These are phyloP conservation scores for human (Homo sapiens) DNA, from an alignment of 2,113 vertebrate genomes.

Conservation along the genomic window DNA sequence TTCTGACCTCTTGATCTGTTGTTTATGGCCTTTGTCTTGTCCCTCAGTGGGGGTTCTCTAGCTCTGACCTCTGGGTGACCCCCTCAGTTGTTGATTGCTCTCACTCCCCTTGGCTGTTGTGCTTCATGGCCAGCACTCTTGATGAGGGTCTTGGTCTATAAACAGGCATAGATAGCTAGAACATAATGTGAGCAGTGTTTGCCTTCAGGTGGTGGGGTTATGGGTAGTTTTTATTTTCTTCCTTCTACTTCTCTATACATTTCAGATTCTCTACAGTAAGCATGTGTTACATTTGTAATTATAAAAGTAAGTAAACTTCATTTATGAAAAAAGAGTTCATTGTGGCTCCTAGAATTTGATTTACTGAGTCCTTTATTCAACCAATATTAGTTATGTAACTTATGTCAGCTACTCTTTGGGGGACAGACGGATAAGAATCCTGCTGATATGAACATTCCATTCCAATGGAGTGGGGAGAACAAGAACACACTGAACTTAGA, in stretches of 20 bases:
- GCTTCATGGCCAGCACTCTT: slow-evolving; percentile 60
- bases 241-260: slow-evolving; percentile 69
- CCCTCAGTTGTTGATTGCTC: slow-evolving; percentile 48
- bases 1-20: slow-evolving; percentile 55
- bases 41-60: slow-evolving; percentile 55
- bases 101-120: slow-evolving; percentile 60
- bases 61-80: slow-evolving; percentile 39
- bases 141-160: slow-evolving; percentile 55
- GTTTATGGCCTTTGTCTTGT: slow-evolving; percentile 44
- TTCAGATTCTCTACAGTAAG: slow-evolving; percentile 64
- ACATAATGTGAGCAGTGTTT: slow-evolving; percentile 63
- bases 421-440: background rate
- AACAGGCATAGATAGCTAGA: slow-evolving; percentile 65
- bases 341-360: slow-evolving; percentile 47
- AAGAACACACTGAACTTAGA: background rate
- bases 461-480: background rate
- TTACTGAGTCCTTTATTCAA: slow-evolving; percentile 37
- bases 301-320: slow-evolving; percentile 72
- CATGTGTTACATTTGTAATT: slow-evolving; percentile 69
- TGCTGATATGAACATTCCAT: background rate
- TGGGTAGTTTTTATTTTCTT: slow-evolving; percentile 55
- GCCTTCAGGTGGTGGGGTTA: slow-evolving; percentile 60
- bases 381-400: slow-evolving; percentile 34
- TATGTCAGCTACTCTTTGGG: background rate
- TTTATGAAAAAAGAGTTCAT: slow-evolving; percentile 58